These are phyloP conservation scores for Osedax frankpressi DNA, from an alignment of 2,888 invertebrate species.

Conservation along the genomic window DNA sequence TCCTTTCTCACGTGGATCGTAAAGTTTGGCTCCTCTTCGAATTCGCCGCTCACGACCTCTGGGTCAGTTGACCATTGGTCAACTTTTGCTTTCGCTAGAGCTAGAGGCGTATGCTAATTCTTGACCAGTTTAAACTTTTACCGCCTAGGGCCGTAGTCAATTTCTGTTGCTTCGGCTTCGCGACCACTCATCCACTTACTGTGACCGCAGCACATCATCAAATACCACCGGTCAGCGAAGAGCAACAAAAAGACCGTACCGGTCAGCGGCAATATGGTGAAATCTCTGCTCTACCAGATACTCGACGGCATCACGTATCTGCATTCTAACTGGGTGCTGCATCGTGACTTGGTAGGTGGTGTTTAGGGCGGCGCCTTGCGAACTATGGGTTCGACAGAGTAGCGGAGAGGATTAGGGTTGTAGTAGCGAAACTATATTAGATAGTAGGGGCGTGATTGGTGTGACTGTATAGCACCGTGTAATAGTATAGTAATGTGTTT, in stretches of 20 bases:
- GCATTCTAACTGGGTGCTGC: slow-evolving; percentile 96
- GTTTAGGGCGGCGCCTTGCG: too few species aligned
- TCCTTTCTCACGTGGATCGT: slow-evolving; percentile 84
- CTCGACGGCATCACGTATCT: slow-evolving; percentile 95
- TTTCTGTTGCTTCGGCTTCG: not conserved
- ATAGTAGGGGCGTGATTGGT: too few species aligned
- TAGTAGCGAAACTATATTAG: too few species aligned
- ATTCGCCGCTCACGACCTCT: slow-evolving; percentile 96
- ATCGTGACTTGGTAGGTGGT: slow-evolving; percentile 76
- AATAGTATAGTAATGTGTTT: too few species aligned
- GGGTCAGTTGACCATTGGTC: too few species aligned
- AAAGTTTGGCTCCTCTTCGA: slow-evolving; percentile 95
- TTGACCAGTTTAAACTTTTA: too few species aligned
- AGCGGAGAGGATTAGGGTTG: too few species aligned
- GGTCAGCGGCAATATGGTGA: slow-evolving; percentile 73
- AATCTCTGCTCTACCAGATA: slow-evolving; percentile 90
- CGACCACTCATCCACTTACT: not conserved
- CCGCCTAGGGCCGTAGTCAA: too few species aligned
- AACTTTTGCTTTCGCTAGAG: not conserved
- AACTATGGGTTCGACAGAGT: too few species aligned
- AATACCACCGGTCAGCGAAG: slow-evolving; percentile 92
- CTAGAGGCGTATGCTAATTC: not conserved
- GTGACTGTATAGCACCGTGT: too few species aligned
- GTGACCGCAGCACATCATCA: slow-evolving; percentile 71
- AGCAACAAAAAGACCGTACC: slow-evolving; percentile 89